These are phyloP conservation scores for Aplysina aerophoba DNA, from an alignment of 37 sponge, comb jelly and placozoan species.

Conservation along the genomic window DNA sequence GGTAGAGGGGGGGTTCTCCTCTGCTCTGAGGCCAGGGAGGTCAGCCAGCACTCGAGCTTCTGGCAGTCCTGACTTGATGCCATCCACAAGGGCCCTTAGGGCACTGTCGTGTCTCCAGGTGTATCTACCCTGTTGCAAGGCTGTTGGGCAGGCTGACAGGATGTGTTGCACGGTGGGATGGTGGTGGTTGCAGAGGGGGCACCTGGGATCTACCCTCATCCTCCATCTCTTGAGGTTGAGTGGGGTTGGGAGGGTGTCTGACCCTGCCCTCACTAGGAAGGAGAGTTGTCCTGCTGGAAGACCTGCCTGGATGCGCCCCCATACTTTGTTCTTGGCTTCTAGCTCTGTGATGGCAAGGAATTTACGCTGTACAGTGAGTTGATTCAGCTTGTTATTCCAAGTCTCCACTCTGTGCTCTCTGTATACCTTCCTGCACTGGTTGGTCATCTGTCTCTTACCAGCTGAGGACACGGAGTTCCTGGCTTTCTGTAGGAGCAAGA, in stretches of 20 bases:
- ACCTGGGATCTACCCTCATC: not conserved
- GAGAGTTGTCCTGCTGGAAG: not conserved
- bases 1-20: not conserved
- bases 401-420: too few relatives aligned
- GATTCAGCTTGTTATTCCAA: too few relatives aligned
- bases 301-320: not conserved
- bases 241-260: not conserved
- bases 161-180: constrained; percentile 28
- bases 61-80: constrained; percentile 9
- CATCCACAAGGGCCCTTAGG: not conserved
- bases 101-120: constrained; percentile 38
- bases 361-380: constrained; percentile 12
- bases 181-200: not conserved
- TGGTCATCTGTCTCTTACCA: too few relatives aligned
- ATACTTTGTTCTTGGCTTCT: not conserved
- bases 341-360: not conserved
- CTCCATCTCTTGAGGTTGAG: constrained; percentile 42
- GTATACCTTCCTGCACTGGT: too few relatives aligned
- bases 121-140: constrained; percentile 34
- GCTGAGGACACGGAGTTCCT: too few relatives aligned
- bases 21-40: not conserved
- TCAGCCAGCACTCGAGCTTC: not conserved
- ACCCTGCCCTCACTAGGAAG: not conserved
- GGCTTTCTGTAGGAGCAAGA: too few relatives aligned
- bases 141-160: constrained; percentile 19